phyloP scores from a whole-genome alignment of 1,140 invertebrate species.

The Bemisia tabaci region DNA sequence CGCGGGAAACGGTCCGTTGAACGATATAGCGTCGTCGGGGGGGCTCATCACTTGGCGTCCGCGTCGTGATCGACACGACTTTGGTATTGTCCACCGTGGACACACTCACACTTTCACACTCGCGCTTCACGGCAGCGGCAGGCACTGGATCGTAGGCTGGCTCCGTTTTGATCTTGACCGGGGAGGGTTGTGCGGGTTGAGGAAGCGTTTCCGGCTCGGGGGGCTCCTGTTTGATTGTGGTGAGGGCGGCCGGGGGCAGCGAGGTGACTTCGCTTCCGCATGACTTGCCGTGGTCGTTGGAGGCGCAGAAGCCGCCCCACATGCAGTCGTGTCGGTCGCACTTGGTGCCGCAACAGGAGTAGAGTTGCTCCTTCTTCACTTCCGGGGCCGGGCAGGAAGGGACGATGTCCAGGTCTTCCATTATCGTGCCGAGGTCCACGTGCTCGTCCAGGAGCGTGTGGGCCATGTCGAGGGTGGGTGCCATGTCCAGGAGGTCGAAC shows the following conservation, averaged over 20 bases:
- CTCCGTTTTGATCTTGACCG: background rate
- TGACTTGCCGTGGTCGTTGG: slow-evolving; percentile 35
- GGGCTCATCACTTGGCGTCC: background rate
- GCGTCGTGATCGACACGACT: background rate
- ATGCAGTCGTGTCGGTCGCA: slow-evolving; percentile 41
- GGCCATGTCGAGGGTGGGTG: no score
- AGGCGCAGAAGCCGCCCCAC: slow-evolving; percentile 45
- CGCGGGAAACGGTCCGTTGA: background rate
- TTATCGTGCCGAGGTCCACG: background rate
- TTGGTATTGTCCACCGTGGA: background rate
- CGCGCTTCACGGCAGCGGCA: background rate
- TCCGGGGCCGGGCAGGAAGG: slow-evolving; percentile 11
- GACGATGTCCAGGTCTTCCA: slow-evolving; percentile 21
- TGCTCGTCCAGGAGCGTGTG: slow-evolving; percentile 21
- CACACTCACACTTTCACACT: background rate
- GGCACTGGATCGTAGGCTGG: background rate
- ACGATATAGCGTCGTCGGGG: background rate
- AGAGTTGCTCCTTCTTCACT: slow-evolving; percentile 4
- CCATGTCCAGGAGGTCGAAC: slow-evolving; percentile 31
- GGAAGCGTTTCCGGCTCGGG: no score
- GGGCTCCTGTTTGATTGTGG: background rate
- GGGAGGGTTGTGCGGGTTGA: no score
- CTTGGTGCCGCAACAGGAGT: slow-evolving; percentile 7
- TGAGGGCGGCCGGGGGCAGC: no score
- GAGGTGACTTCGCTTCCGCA: no score